Evolutionary conservation across 2,888 invertebrate genomes (phyloP), one percentile per base, ranked within the genome.

Genomic region (Drosophila cracens): DNA sequence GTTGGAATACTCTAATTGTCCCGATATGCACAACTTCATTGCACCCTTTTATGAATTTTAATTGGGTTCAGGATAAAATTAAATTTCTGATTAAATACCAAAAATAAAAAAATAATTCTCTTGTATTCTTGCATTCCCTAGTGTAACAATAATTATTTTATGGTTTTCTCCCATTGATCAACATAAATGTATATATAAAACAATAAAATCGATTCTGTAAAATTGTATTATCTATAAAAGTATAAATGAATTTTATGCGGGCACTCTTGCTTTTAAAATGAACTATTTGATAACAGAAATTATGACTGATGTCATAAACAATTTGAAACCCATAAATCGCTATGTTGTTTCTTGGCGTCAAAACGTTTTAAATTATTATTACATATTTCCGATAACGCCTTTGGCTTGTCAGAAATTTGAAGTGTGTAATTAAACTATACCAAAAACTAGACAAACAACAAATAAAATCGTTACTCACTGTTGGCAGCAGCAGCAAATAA

Each of bases 201-300:
- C 11, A 43, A 43, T 21, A 1, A 11, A 43, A 21, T 21, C 11
- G 2, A 43, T 43, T 43, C 21, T 11, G 1, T 43, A 2, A 21
- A 11, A 43, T 11, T 43, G 5, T 43, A 11, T 43, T 43, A 43
- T 43, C 40, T 43, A 21, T 11, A 43, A 43, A 43, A 46, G 4
- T 21, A 16, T 21, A 13, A 46, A 7, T 13, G 13, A 21, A 46
- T 7, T 74, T 36, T 48, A 65, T 73, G 43, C 40, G 46, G 52
- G 46, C 16, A 2, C n/a, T 8, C 5, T 6, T 40, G 21, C n/a
- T 29, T 13, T n/a, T 8, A 8, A 31, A 25, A 46, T 34, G 4
- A 33, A 43, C n/a, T 7, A 43, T 8, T 21, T 21, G 34, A 36
- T 25, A 46, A 46, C 25, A 25, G 25, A 46, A 13, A 13, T 1